Base-by-base conservation (phyloP, 2,888 invertebrate species). In the Incurvaria masculella region DNA sequence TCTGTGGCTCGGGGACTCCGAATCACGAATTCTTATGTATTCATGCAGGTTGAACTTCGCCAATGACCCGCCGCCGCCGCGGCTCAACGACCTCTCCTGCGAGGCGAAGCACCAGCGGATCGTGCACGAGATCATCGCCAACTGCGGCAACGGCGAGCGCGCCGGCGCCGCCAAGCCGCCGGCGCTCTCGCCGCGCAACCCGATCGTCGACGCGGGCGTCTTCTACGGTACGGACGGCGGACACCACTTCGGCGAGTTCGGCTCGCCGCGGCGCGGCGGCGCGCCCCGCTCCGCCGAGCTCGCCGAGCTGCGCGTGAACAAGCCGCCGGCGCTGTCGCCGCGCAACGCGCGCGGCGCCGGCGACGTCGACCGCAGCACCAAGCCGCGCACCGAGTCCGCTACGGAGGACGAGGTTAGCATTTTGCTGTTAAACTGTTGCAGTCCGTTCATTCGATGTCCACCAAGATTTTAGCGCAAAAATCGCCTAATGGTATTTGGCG, bases 121-220 rank as follows among this genome's bases (percentile, higher is more conserved):
- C n/a, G 51, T 52, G 8, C 52, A 46, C 40, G 53, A 53, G 26
- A 53, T 53, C 20, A 46, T 23, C 23, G 10, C 23, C 23, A 23
- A 23, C 23, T 23, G 23, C 23, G 6, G n/a, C n/a, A n/a, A n/a
- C 23, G 23, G 10, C 4, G 5, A 23, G 10, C 23, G 23, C 5
- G 23, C 4, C 23, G 19, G 62, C 60, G 40, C 59, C 64, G 2
- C 64, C 19, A 33, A 44, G 39, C 51, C 65, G 46, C 62, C 69
- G 14, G 68, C 71, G 49, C 57, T 78, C 51, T 75, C 74, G 0
- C 78, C 79, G 44, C 69, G 78, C 18, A 64, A 64, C 14, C 69
- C 78, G 21, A 71, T 72, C 43, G 72, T 72, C 2, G 73, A 74
- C 58, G 65, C 72, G 0, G 72, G 71, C 47, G 58, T 66, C 40